Base-by-base conservation (phyloP, 2,888 invertebrate species). In the Apodemia zela region DNA sequence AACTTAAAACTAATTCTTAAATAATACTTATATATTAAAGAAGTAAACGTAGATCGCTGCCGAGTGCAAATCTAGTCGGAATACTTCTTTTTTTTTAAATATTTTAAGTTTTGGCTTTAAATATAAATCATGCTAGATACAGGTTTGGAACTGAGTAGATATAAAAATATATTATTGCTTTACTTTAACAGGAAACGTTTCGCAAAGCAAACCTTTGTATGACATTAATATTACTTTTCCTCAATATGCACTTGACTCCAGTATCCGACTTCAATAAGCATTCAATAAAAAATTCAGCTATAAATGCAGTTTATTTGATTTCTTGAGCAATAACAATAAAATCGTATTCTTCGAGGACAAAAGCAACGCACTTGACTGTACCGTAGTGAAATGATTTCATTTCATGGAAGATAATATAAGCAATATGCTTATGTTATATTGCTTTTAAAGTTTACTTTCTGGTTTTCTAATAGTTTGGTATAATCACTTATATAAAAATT, bases 281-380 rank as follows among this genome's bases (percentile, higher is more conserved):
- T 70, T 73, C 76, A 79, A 80, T 87, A 87, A 87, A 85, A 87
- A 86, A 82, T 77, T 75, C 78, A 79, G 80, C 80, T 85, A 88
- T 83, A 82, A 82, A 85, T 75, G 76, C 79, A 79, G 80, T 84
- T 83, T 88, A 87, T 89, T 89, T 85, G 85, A 87, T 87, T 87
- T 85, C 80, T 78, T 81, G 76, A 78, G 82, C 84, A 87, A 87
- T 89, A 88, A 87, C 84, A 86, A 87, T 89, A 87, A 87, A 82
- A 81, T 76, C 77, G 81, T 79, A 78, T 81, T 83, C 81, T 80
- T 78, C 73, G 79, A 73, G 84, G 80, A 87, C 87, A 88, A 88
- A 87, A 81, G 77, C 78, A 81, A 79, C 84, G 84, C 85, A 84
- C 81, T 85, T 18, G 63, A 60, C 63, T 63, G 63, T 59, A 62